Evolutionary conservation across 1,140 invertebrate genomes (phyloP).

Genomic region (Cydia strobilella): DNA sequence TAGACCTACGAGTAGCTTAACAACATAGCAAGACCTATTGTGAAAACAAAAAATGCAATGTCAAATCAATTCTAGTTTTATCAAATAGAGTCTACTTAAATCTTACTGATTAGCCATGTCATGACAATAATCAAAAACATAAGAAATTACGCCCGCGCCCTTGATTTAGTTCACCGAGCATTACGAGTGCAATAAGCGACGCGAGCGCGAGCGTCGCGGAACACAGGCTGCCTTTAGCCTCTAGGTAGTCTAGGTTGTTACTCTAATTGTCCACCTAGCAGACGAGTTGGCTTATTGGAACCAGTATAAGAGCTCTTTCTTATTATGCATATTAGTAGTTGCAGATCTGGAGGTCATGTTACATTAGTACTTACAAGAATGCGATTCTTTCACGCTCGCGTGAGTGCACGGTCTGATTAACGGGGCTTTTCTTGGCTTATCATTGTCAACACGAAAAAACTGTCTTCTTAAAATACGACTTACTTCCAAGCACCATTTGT

Average conservation of each 20-base stretch:
- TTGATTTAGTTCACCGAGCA: too few species aligned
- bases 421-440: conserved; percentile 7
- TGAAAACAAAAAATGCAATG: too few species aligned
- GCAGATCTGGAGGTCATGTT: background rate
- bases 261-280: background rate
- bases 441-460: background rate
- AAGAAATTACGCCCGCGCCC: too few species aligned
- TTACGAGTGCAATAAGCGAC: too few species aligned
- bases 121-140: too few species aligned
- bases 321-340: background rate
- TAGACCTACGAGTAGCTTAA: too few species aligned
- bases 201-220: background rate
- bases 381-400: background rate
- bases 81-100: too few species aligned
- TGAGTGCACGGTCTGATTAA: background rate
- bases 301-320: background rate
- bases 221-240: background rate
- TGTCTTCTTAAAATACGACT: background rate
- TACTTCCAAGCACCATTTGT: background rate
- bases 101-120: too few species aligned
- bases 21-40: too few species aligned
- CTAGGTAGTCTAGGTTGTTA: background rate
- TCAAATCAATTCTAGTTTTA: too few species aligned
- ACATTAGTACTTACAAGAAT: background rate
- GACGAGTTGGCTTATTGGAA: background rate